Percentiles rank a stretch among this genome's conserved stretches.
Conservation (phyloP, 2,113 vertebrate species). For the Heterotilapia buettikoferi region DNA sequence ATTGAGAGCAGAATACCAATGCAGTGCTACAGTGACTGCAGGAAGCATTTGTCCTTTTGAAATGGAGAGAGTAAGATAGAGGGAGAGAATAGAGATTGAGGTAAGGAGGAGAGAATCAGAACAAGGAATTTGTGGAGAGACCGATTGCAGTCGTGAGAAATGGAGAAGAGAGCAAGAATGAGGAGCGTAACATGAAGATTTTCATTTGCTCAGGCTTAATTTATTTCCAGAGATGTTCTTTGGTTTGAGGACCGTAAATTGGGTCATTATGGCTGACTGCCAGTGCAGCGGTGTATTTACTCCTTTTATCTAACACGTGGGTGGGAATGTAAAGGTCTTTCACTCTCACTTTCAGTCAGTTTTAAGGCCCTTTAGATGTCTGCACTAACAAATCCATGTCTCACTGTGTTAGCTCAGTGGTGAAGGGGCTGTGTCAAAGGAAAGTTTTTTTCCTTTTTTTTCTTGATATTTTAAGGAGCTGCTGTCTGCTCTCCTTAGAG, state of each 20-base stretch:
- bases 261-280: conserved; percentile 44
- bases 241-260: conserved; percentile 39
- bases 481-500: not conserved
- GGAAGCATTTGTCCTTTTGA: conserved; percentile 70
- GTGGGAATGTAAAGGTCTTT: conserved; percentile 24
- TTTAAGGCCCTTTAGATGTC: conserved; percentile 19
- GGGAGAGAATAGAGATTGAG: not conserved
- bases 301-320: conserved; percentile 15
- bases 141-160: not conserved
- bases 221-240: conserved; percentile 43
- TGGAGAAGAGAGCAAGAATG: not conserved
- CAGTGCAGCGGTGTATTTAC: conserved; percentile 12
- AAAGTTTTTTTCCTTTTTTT: not conserved
- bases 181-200: not conserved
- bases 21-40: conserved; percentile 52
- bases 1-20: conserved; percentile 68
- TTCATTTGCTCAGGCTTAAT: conserved; percentile 38
- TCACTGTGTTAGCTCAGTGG: not conserved
- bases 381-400: conserved; percentile 12
- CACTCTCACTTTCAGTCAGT: not conserved
- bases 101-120: not conserved
- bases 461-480: not conserved
- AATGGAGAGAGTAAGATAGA: conserved; percentile 22
- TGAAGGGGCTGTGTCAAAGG: not conserved
- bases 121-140: not conserved